Percentiles rank a stretch among this genome's conserved stretches.
phyloP scores from a whole-genome alignment of 2,113 vertebrate species.

The Mobula hypostoma region DNA sequence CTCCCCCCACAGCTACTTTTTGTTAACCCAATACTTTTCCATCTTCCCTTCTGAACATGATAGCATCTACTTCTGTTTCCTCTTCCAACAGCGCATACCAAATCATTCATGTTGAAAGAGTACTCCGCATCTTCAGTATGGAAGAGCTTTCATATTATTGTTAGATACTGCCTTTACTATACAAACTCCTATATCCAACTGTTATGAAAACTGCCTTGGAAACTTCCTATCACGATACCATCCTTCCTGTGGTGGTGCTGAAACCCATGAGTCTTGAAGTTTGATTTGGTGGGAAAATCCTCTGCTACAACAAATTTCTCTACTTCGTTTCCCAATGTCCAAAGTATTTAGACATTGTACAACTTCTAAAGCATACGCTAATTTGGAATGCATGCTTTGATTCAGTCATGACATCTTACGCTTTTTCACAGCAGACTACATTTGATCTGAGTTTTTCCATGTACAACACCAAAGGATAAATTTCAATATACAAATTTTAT shows the following conservation, averaged over 20 bases:
- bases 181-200: not conserved
- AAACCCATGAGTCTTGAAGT: not conserved
- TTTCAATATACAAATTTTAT: not conserved
- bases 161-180: not conserved
- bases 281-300: not conserved
- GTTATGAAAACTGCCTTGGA: not conserved
- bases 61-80: too few relatives aligned
- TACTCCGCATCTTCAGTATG: not conserved
- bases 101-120: too few relatives aligned
- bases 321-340: not conserved
- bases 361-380: not conserved
- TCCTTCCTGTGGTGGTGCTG: not conserved
- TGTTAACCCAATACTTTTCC: too few relatives aligned
- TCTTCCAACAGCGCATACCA: too few relatives aligned
- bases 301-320: not conserved
- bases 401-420: not conserved
- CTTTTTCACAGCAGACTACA: not conserved
- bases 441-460: not conserved
- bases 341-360: not conserved
- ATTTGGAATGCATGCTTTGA: not conserved
- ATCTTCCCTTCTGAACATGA: too few relatives aligned
- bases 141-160: not conserved
- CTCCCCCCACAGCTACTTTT: too few relatives aligned
- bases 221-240: not conserved
- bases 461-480: not conserved